Conservation (phyloP, 2,797 vertebrate genomes). For the Microctenopoma lineatum region DNA sequence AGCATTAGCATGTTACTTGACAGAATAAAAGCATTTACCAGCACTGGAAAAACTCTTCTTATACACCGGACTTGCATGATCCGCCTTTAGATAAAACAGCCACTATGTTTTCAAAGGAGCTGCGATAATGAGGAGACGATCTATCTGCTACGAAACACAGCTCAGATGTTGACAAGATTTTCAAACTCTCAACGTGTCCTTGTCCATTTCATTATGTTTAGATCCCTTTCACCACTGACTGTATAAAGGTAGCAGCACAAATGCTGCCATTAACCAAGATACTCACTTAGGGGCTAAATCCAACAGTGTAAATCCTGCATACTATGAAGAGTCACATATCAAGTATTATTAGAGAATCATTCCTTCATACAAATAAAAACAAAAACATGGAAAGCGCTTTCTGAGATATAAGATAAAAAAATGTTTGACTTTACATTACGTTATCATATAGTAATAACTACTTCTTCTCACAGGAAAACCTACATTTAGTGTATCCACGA, state of each 20-base stretch:
- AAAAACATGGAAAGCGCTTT: slow-evolving; percentile 35
- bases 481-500: slow-evolving; percentile 19
- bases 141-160: neutral
- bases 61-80: slow-evolving; percentile 22
- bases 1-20: too few relatives aligned
- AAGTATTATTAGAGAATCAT: slow-evolving; percentile 48
- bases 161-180: too few relatives aligned
- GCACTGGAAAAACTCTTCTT: slow-evolving; percentile 24
- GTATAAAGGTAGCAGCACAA: too few relatives aligned
- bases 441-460: slow-evolving; percentile 22
- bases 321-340: slow-evolving; percentile 15
- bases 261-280: too few relatives aligned
- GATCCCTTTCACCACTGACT: too few relatives aligned
- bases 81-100: slow-evolving; percentile 18
- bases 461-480: slow-evolving; percentile 39
- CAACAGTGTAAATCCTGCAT: neutral
- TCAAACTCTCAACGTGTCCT: too few relatives aligned
- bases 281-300: neutral
- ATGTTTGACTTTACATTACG: slow-evolving; percentile 37
- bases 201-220: too few relatives aligned
- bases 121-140: neutral
- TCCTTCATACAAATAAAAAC: slow-evolving; percentile 36
- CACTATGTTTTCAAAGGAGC: slow-evolving; percentile 26
- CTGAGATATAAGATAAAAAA: slow-evolving; percentile 8
- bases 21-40: slow-evolving; percentile 9